Evolutionary conservation across 2,888 invertebrate genomes (phyloP).

Genomic region (Vannuccia rotundouncinata): DNA sequence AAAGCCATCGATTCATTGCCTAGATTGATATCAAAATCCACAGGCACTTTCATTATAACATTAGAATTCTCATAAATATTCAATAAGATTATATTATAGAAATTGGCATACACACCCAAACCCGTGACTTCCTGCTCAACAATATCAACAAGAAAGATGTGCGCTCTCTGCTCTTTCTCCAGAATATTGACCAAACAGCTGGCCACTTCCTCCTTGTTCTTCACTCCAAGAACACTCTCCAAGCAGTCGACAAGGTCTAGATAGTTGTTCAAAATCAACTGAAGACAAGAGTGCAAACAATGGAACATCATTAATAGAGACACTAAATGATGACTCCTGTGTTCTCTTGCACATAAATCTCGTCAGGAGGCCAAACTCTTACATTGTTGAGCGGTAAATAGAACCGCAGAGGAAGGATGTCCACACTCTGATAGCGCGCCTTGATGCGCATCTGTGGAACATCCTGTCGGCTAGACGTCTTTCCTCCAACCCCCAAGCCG

Average conservation of each 20-base stretch:
- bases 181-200: constrained; percentile 78
- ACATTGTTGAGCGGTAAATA: constrained; percentile 61
- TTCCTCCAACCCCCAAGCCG: no score
- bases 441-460: constrained; percentile 67
- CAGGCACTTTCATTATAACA: no score
- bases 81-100: no score
- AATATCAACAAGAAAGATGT: constrained; percentile 79
- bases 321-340: no score
- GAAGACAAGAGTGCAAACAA: neutral
- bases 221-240: constrained; percentile 80
- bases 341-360: no score
- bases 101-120: constrained; percentile 24
- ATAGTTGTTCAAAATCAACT: constrained; percentile 61
- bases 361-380: no score
- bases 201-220: constrained; percentile 87
- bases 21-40: no score
- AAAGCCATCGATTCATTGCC: constrained; percentile 17
- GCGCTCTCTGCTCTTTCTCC: constrained; percentile 77
- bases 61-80: no score
- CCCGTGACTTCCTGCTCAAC: constrained; percentile 76
- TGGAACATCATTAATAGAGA: no score
- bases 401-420: constrained; percentile 76
- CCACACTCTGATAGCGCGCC: constrained; percentile 78
- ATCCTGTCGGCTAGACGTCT: no score
- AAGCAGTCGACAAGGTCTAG: constrained; percentile 73